Percentiles rank a stretch among this genome's conserved stretches.
Conservation (phyloP, 2,888 invertebrate genomes). For the Julus scanicus region DNA sequence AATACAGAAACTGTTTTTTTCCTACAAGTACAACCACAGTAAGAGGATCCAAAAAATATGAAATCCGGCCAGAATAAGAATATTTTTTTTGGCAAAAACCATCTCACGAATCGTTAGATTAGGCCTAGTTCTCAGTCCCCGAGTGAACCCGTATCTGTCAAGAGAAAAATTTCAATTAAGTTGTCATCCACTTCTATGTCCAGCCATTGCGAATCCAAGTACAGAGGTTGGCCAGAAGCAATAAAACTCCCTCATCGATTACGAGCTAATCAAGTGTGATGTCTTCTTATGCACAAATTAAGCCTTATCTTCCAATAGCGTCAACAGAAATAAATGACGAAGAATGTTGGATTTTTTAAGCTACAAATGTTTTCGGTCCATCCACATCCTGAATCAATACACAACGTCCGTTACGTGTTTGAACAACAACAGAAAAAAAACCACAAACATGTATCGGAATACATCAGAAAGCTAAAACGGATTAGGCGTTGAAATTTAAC, state of each 20-base stretch:
- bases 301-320: not conserved
- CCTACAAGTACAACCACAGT: not conserved
- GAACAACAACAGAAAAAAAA: not conserved
- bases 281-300: slow-evolving; percentile 6
- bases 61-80: not conserved
- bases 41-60: not conserved
- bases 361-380: not conserved
- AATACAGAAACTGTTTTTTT: not conserved
- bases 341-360: not conserved
- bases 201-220: not conserved
- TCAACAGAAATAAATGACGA: not conserved
- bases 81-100: not conserved
- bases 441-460: not conserved
- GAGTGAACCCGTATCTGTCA: not conserved
- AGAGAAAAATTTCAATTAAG: slow-evolving; percentile 4
- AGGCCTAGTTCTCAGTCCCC: not conserved
- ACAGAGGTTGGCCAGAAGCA: not conserved
- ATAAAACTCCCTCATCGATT: slow-evolving; percentile 27
- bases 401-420: not conserved
- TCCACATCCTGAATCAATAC: not conserved
- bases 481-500: too few relatives aligned
- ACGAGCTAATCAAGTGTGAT: slow-evolving; percentile 42
- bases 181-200: not conserved
- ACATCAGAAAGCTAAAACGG: too few relatives aligned
- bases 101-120: not conserved